Percentiles rank a stretch among this genome's conserved stretches.
Evolutionary conservation across 2,888 invertebrate species (phyloP).

Genomic region (Philaethria dido): DNA sequence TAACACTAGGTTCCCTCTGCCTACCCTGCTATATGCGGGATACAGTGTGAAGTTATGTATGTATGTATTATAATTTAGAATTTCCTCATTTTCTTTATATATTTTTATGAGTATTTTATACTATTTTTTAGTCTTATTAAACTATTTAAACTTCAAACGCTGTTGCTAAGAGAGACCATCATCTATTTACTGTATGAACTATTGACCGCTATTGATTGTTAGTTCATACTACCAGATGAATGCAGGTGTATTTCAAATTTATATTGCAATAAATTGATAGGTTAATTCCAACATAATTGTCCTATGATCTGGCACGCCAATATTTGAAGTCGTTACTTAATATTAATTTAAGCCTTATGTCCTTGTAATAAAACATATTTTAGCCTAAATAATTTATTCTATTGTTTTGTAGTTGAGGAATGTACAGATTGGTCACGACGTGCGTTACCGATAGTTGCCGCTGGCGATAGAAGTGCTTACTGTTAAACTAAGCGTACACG

Average conservation of each 20-base stretch:
- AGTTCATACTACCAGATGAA: constrained; percentile 61
- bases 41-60: too few species aligned
- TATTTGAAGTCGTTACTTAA: background rate
- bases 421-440: constrained; percentile 67
- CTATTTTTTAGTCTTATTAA: background rate
- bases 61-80: too few species aligned
- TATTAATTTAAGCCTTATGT: constrained; percentile 12
- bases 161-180: constrained; percentile 1
- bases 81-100: too few species aligned
- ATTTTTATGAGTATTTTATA: too few species aligned
- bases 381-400: constrained; percentile 24
- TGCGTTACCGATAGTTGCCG: constrained; percentile 55
- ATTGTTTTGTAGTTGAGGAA: constrained; percentile 35
- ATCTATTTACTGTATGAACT: constrained; percentile 54
- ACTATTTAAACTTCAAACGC: background rate
- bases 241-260: constrained; percentile 62
- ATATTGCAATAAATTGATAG: constrained; percentile 73
- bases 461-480: constrained; percentile 47
- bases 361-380: constrained; percentile 31
- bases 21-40: too few species aligned
- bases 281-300: constrained; percentile 73
- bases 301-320: constrained; percentile 51
- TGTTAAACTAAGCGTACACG: constrained; percentile 28
- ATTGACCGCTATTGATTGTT: constrained; percentile 62
- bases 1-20: too few species aligned